phyloP scores from a whole-genome alignment of 1,140 invertebrate genomes.

The Agrilus planipennis region DNA sequence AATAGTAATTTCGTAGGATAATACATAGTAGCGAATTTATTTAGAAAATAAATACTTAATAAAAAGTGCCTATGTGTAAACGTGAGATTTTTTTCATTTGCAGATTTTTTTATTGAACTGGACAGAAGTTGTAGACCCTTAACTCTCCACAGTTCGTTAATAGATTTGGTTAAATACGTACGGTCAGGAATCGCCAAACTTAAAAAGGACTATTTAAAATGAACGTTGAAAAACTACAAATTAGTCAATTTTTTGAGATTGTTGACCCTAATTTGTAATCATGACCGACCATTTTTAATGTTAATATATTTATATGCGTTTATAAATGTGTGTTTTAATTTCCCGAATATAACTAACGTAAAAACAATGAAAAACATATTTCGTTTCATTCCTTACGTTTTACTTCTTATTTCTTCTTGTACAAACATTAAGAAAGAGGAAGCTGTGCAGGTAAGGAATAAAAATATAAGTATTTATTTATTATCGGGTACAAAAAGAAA shows the following conservation, averaged over 20 bases:
- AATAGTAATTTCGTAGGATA: too few species aligned
- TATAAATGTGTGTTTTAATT: conserved; percentile 5
- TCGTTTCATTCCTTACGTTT: too few species aligned
- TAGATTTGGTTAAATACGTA: conserved; percentile 64
- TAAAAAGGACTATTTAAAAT: conserved; percentile 25
- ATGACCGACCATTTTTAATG: conserved; percentile 6
- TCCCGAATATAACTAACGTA: neutral
- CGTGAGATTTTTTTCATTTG: conserved; percentile 26
- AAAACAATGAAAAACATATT: too few species aligned
- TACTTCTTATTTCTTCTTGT: too few species aligned
- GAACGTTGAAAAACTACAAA: conserved; percentile 9
- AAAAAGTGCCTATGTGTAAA: too few species aligned
- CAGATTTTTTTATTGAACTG: conserved; percentile 70
- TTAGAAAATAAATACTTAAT: too few species aligned
- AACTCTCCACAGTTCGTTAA: conserved; percentile 60
- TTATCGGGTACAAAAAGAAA: too few species aligned
- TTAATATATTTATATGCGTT: conserved; percentile 3
- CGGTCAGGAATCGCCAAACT: conserved; percentile 49
- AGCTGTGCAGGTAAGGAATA: too few species aligned
- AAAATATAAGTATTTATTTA: too few species aligned
- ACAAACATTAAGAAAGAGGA: too few species aligned
- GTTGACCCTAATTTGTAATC: neutral
- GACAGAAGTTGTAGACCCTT: conserved; percentile 61
- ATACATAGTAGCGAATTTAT: too few species aligned
- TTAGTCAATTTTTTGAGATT: conserved; percentile 8